Evolutionary conservation across 2,888 invertebrate species (phyloP).

Genomic region (Esperia sulphurella): DNA sequence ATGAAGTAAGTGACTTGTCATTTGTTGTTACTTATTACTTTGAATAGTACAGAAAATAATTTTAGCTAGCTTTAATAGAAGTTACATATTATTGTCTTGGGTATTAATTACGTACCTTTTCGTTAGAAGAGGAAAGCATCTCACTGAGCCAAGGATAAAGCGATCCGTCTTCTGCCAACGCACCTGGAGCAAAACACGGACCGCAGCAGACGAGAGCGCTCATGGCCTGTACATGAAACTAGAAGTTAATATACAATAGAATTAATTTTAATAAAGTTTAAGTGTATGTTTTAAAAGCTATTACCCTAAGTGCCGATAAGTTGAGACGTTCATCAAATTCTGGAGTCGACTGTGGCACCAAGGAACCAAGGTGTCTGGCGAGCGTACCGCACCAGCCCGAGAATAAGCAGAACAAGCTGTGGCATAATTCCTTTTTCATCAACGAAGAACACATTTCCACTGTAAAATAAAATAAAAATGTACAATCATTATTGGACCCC

Average conservation of each 20-base stretch:
- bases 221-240: slow-evolving; percentile 86
- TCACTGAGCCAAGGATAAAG: slow-evolving; percentile 97
- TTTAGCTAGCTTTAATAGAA: too few relatives aligned
- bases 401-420: slow-evolving; percentile 94
- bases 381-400: slow-evolving; percentile 96
- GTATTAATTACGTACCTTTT: slow-evolving; percentile 79
- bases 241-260: too few relatives aligned
- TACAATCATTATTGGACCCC: too few relatives aligned
- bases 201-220: slow-evolving; percentile 97
- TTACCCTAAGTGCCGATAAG: slow-evolving; percentile 80
- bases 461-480: slow-evolving; percentile 39
- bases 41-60: too few relatives aligned
- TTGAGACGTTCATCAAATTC: slow-evolving; percentile 80
- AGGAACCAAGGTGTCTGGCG: slow-evolving; percentile 82
- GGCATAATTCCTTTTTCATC: slow-evolving; percentile 91
- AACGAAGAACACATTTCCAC: slow-evolving; percentile 93
- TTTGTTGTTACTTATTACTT: too few relatives aligned
- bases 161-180: slow-evolving; percentile 93
- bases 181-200: slow-evolving; percentile 92
- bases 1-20: too few relatives aligned
- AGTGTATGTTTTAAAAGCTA: not conserved
- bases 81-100: too few relatives aligned
- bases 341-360: slow-evolving; percentile 47
- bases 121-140: slow-evolving; percentile 91
- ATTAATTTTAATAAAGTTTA: too few relatives aligned